These are phyloP conservation scores for Erinaceus europaeus DNA, from an alignment of 2,113 vertebrate species.

Conservation along the genomic window DNA sequence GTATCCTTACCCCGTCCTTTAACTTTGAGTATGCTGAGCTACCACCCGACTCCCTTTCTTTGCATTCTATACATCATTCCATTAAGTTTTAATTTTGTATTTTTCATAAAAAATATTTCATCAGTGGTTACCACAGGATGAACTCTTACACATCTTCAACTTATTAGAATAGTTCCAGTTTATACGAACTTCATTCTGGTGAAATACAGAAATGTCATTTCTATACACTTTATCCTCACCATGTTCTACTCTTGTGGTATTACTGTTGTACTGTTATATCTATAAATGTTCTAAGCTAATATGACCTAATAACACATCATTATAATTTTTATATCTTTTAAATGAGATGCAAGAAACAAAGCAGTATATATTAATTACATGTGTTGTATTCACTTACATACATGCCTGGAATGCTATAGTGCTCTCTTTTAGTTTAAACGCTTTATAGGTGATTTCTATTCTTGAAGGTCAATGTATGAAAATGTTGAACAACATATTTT, in stretches of 20 bases:
- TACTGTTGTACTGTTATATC: neutral
- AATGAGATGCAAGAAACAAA: neutral
- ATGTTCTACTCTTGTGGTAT: neutral
- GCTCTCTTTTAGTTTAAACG: no score
- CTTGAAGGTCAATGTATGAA: neutral
- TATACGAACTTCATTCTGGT: neutral
- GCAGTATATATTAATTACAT: neutral
- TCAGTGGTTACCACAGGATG: no score
- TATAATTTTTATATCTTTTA: neutral
- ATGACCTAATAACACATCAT: neutral
- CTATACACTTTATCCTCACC: neutral
- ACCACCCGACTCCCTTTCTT: no score
- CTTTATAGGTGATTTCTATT: neutral
- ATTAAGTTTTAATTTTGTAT: no score
- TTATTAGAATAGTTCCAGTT: neutral
- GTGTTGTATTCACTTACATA: neutral
- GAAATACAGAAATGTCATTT: neutral
- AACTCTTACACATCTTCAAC: no score
- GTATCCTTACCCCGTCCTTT: no score
- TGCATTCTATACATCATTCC: no score
- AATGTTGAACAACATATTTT: slow-evolving; percentile 3
- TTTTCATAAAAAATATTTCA: no score
- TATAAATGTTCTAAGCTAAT: neutral
- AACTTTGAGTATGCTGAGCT: no score
- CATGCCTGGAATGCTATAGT: no score